A percentile compares a stretch with the other conserved stretches of the same genome.
phyloP scores from a whole-genome alignment of 2,797 vertebrate genomes.

The Alcedo atthis region DNA sequence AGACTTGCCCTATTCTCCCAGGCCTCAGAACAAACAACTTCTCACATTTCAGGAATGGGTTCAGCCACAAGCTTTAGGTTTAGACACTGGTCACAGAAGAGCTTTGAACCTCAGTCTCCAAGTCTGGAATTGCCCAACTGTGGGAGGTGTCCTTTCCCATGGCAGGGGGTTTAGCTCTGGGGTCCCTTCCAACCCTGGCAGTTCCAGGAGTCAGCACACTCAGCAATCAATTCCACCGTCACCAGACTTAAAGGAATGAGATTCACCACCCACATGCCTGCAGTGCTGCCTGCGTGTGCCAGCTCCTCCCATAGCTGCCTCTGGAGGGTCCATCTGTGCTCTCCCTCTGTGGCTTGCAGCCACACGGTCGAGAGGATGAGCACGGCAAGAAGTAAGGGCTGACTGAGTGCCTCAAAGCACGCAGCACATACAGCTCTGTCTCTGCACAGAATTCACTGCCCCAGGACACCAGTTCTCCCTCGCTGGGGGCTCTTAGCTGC shows the following conservation, averaged over 20 bases:
- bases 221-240: not conserved
- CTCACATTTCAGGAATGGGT: not conserved
- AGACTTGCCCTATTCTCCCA: not conserved
- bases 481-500: not conserved
- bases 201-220: not conserved
- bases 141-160: too few relatives aligned
- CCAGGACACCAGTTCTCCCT: not conserved
- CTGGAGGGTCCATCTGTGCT: not conserved
- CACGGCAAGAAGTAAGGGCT: not conserved
- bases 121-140: not conserved
- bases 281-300: accelerated
- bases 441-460: not conserved
- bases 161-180: too few relatives aligned
- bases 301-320: not conserved
- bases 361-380: not conserved
- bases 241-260: not conserved
- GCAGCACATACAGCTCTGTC: not conserved
- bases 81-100: not conserved
- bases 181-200: too few relatives aligned
- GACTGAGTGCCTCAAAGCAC: too few relatives aligned
- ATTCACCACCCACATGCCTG: not conserved
- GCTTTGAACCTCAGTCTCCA: not conserved
- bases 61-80: not conserved
- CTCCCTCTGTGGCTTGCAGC: not conserved
- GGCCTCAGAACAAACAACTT: not conserved